Base-by-base conservation (phyloP, 2,888 invertebrate genomes). In the Aspidiotus rigidus region DNA sequence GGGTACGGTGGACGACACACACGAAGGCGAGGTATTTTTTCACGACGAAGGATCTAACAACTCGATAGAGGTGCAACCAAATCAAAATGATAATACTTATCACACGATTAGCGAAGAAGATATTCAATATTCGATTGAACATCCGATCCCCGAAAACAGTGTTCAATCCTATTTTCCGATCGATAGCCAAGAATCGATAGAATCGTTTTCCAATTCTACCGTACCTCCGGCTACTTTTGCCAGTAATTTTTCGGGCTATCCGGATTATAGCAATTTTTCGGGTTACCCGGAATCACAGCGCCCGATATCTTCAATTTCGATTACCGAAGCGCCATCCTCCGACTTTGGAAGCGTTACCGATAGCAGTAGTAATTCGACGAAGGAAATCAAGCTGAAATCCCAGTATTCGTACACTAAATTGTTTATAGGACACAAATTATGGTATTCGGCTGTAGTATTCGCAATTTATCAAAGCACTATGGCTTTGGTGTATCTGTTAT, bases 401-500 rank as follows among this genome's bases (percentile, higher is more conserved):
- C 2, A 11, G 6, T 13, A 63, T 15, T 39, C 55, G 11, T 63
- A 61, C 28, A 42, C 62, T 11, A 40, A 42, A 41, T 69, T 57
- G 41, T 63, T 63, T 56, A 57, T 69, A 7, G 69, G 69, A 7
- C 63, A 69, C 49, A 69, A 69, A 44, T 57, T 69, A 13, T 69
- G 69, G 69, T 69, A 69, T 28, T 57, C 15, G 8, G 28, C 44
- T 6, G 42, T 69, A 13, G 17, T 69, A 11, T 69, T 62, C 15
- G 49, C 39, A 7, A 56, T 69, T 28, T 69, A 69, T 15, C 69
- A 69, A 15, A 42, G 39, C 7, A 69, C 41, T 11, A 56, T 63
- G 62, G n/a, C 62, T 7, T 28, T 62, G 28, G 61, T 55, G 39
- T 69, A 16, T 42, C 55, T 44, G 28, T 49, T 69, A 28, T 42